A percentile compares a stretch with the other conserved stretches of the same genome.
These are phyloP conservation scores for Tinea semifulvella DNA, from an alignment of 2,888 invertebrate genomes.

Conservation along the genomic window DNA sequence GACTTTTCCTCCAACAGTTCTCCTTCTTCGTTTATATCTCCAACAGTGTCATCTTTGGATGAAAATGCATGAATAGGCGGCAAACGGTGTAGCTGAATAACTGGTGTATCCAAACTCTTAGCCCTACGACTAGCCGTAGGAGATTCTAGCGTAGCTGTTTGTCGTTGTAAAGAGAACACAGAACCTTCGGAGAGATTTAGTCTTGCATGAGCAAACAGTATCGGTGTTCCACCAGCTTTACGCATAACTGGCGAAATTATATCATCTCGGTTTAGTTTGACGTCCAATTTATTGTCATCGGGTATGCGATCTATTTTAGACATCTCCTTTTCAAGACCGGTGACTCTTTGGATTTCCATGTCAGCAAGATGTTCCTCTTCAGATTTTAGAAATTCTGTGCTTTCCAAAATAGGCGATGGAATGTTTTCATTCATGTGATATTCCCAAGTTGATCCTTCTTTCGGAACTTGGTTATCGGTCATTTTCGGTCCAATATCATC, in stretches of 20 bases:
- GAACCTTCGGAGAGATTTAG: slow-evolving; percentile 87
- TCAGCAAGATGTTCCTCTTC: slow-evolving; percentile 66
- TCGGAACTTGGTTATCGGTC: slow-evolving; percentile 54
- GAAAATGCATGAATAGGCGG: slow-evolving; percentile 88
- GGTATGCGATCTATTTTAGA: slow-evolving; percentile 33
- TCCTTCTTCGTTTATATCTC: slow-evolving; percentile 74
- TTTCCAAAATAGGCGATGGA: slow-evolving; percentile 70
- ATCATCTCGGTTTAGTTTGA: slow-evolving; percentile 70
- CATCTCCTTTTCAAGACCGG: slow-evolving; percentile 46
- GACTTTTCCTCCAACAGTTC: slow-evolving; percentile 70
- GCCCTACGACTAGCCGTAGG: slow-evolving; percentile 79
- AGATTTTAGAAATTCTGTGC: slow-evolving; percentile 67
- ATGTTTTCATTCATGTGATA: slow-evolving; percentile 69
- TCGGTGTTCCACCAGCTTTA: slow-evolving; percentile 78
- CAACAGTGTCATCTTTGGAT: slow-evolving; percentile 88
- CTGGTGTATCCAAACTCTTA: slow-evolving; percentile 85
- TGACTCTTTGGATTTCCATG: slow-evolving; percentile 65
- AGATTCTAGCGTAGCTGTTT: slow-evolving; percentile 78
- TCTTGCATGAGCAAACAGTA: slow-evolving; percentile 81
- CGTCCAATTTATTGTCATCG: slow-evolving; percentile 35
- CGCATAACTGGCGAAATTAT: slow-evolving; percentile 74
- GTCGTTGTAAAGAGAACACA: slow-evolving; percentile 78
- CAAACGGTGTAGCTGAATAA: slow-evolving; percentile 80
- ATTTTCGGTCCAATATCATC: slow-evolving; percentile 72
- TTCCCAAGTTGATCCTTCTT: slow-evolving; percentile 68